These are phyloP conservation scores for Augochlorella aurata DNA, from an alignment of 2,888 invertebrate species.

Conservation along the genomic window DNA sequence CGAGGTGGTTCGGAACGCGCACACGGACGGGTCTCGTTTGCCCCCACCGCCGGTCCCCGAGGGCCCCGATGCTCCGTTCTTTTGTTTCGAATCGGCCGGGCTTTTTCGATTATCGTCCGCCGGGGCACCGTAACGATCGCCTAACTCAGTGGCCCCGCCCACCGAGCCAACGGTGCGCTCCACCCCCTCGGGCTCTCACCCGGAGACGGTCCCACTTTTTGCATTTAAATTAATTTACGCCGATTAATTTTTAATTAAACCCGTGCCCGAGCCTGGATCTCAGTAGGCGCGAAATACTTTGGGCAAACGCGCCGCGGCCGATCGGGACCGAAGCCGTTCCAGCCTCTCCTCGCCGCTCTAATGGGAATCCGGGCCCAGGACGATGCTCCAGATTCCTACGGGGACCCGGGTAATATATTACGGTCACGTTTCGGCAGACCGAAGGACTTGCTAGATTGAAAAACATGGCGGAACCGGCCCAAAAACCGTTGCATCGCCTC, in stretches of 20 bases:
- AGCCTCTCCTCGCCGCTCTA: constrained; percentile 10
- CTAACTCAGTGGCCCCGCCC: constrained; percentile 80
- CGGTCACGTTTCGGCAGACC: background rate
- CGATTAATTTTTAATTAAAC: constrained; percentile 81
- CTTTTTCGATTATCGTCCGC: constrained; percentile 80
- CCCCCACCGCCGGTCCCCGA: constrained; percentile 49
- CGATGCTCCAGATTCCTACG: constrained; percentile 25
- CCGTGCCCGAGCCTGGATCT: constrained; percentile 45
- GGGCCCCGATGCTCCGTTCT: constrained; percentile 54
- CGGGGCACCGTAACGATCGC: constrained; percentile 78
- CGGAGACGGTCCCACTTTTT: constrained; percentile 68
- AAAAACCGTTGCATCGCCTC: background rate
- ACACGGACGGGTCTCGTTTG: constrained; percentile 31
- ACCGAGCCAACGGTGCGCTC: constrained; percentile 76
- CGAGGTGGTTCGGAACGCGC: constrained; percentile 41
- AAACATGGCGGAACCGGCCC: background rate
- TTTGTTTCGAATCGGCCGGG: constrained; percentile 75
- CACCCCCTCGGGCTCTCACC: constrained; percentile 70
- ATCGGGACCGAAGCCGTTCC: constrained; percentile 20
- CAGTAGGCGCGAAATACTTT: constrained; percentile 64
- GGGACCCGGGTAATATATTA: constrained; percentile 2
- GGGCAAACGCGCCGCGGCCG: constrained; percentile 53
- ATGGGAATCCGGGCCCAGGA: constrained; percentile 27
- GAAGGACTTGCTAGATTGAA: constrained; percentile 10
- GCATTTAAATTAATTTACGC: constrained; percentile 80